phyloP scores from a whole-genome alignment of 2,113 vertebrate species.

The Centrocercus urophasianus region DNA sequence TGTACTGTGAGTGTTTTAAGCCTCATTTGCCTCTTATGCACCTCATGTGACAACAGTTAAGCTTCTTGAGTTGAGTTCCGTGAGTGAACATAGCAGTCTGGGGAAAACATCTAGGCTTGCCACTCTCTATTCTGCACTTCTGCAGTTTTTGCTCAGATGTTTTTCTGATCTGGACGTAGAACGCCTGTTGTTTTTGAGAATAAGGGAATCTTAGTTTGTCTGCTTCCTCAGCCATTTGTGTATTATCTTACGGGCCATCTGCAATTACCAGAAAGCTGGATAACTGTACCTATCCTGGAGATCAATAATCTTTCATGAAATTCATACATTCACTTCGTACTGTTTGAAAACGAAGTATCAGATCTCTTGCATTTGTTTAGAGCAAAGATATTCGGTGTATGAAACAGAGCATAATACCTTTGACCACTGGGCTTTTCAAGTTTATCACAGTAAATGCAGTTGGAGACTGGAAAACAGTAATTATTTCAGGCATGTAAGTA shows the following conservation, averaged over 20 bases:
- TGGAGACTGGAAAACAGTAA: neutral
- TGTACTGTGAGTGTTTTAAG: neutral
- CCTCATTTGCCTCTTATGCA: neutral
- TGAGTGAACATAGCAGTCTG: neutral
- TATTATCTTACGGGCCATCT: neutral
- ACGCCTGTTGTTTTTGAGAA: neutral
- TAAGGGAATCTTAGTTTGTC: neutral
- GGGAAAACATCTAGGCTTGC: neutral
- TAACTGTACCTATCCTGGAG: neutral
- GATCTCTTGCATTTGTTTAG: neutral
- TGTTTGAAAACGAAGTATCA: neutral
- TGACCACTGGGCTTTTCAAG: neutral
- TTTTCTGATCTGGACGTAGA: neutral
- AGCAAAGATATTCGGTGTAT: neutral
- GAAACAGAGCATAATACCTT: conserved; percentile 1
- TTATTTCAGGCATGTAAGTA: neutral
- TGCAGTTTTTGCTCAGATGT: neutral
- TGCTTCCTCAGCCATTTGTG: neutral
- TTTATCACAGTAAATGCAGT: neutral
- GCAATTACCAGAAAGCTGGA: neutral
- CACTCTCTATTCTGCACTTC: neutral
- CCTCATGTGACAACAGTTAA: neutral
- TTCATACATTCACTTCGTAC: neutral
- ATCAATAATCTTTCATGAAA: neutral
- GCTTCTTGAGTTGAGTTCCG: neutral